Conservation (phyloP, 2,888 invertebrate genomes). For the Fissipunctia ypsillon region DNA sequence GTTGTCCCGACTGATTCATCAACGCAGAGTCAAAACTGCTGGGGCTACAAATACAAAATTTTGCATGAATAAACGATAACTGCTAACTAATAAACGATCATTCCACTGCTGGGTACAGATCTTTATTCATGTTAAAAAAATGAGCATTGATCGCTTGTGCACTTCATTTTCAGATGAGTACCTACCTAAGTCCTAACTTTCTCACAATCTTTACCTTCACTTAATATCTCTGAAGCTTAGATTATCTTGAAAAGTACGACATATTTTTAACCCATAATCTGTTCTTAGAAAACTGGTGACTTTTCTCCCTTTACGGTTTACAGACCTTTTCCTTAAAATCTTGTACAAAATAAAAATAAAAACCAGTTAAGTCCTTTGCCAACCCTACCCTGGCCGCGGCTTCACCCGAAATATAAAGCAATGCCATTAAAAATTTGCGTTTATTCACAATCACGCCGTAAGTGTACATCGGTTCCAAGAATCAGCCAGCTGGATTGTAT, state of each 20-base stretch:
- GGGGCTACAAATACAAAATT: no score
- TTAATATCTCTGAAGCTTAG: background rate
- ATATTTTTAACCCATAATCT: background rate
- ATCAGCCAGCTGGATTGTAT: constrained; percentile 21
- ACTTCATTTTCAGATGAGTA: background rate
- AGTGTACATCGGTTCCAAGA: constrained; percentile 38
- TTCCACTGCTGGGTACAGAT: background rate
- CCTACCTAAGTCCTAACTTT: background rate
- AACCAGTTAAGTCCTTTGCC: background rate
- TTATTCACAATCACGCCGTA: constrained; percentile 52
- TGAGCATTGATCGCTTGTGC: background rate
- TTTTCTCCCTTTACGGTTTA: background rate
- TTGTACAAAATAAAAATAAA: background rate
- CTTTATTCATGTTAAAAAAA: background rate
- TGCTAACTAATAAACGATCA: no score
- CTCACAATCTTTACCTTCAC: background rate
- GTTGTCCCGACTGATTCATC: no score
- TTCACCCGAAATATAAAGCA: constrained; percentile 50
- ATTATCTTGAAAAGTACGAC: background rate
- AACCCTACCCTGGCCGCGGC: constrained; percentile 30
- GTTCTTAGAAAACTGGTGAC: background rate
- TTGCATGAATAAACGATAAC: no score
- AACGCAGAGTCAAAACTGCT: no score
- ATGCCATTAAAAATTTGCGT: constrained; percentile 61
- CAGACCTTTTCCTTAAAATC: background rate